These are phyloP conservation scores for Hydrotaea cyrtoneurina DNA, from an alignment of 2,888 invertebrate species.

Conservation along the genomic window DNA sequence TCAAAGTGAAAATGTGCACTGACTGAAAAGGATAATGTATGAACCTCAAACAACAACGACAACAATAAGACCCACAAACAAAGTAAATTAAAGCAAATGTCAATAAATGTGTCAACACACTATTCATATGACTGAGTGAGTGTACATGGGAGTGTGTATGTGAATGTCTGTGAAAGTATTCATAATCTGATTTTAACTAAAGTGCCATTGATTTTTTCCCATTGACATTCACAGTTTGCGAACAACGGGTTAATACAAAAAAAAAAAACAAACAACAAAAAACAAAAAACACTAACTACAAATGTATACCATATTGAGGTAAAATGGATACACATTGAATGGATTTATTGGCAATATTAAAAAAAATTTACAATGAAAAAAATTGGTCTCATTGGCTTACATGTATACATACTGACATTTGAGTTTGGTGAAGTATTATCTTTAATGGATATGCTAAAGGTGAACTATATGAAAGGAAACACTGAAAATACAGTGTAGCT, in stretches of 20 bases:
- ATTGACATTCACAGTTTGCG: neutral
- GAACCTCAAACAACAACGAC: neutral
- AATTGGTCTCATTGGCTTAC: too few relatives aligned
- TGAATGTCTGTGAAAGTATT: neutral
- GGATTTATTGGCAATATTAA: neutral
- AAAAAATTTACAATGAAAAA: neutral
- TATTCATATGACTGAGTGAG: neutral
- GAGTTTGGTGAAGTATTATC: too few relatives aligned
- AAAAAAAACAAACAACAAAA: neutral
- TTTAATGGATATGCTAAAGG: too few relatives aligned
- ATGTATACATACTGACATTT: too few relatives aligned
- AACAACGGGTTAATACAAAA: slow-evolving; percentile 6
- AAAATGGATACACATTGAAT: neutral
- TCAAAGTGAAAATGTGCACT: slow-evolving; percentile 36
- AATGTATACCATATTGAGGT: neutral
- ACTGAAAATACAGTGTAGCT: too few relatives aligned
- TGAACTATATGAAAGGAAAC: too few relatives aligned
- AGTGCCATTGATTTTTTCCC: slow-evolving; percentile 13
- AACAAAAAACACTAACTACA: neutral
- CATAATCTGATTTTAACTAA: slow-evolving; percentile 4
- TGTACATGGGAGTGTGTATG: neutral
- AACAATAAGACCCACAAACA: neutral
- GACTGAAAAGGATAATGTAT: slow-evolving; percentile 23
- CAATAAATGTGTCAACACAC: slow-evolving; percentile 47
- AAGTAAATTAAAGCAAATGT: slow-evolving; percentile 44